Evolutionary conservation across 2,113 vertebrate species (phyloP).

Genomic region (Sciurus niger): DNA sequence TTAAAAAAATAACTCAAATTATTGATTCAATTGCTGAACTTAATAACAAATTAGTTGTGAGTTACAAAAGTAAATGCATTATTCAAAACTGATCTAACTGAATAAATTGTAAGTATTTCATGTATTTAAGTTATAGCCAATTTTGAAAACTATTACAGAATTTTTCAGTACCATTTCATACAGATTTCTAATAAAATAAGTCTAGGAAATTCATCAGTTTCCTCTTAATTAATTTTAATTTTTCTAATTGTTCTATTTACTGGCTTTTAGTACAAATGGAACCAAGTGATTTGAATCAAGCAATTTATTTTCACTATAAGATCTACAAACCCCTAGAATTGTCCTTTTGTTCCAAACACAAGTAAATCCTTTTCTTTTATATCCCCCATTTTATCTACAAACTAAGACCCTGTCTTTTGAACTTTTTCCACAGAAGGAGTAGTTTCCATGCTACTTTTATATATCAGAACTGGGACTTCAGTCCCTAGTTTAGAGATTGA

Average conservation of each 20-base stretch:
- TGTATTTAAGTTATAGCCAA: no score
- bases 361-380: constrained; percentile 22
- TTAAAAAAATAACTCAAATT: background rate
- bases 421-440: background rate
- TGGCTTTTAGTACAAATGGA: background rate
- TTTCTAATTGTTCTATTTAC: background rate
- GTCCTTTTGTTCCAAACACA: background rate
- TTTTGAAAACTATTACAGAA: no score
- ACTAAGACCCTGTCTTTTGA: background rate
- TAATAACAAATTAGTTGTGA: background rate
- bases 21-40: background rate
- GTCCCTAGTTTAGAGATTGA: background rate
- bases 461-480: background rate
- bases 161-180: no score
- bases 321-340: background rate
- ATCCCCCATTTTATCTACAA: background rate
- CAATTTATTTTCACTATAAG: constrained; percentile 11
- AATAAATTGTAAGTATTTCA: no score
- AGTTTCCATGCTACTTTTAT: background rate
- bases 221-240: background rate
- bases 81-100: no score
- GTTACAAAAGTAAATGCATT: no score
- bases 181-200: no score
- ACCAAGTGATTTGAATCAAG: constrained; percentile 16
- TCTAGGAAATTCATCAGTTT: no score